Evolutionary conservation across 2,888 invertebrate species (phyloP), one percentile per base, ranked within the genome.

Genomic region (Hoplodrina blanda): DNA sequence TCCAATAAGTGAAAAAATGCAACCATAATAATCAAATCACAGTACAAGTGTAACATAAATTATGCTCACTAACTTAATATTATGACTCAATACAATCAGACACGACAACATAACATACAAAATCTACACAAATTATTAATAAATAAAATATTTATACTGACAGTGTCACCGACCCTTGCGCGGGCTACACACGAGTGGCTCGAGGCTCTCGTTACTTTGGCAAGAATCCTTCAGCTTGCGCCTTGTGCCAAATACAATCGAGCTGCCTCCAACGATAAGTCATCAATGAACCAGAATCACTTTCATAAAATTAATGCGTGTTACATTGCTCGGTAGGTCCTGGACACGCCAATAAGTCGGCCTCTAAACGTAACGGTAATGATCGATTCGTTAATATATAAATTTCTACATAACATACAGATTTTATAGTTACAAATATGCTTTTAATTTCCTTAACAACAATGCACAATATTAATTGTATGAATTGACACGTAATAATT

Each of bases 401-500:
- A 93, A 94, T 85, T 87, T 92, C 95, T 95, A 95, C 93, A 90
- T 92, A 94, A 95, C 94, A 93, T 91, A 94, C 90, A 92, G 89
- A 91, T 89, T 91, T 91, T 86, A 87, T 90, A 89, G 88, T 92
- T 95, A 95, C 93, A 95, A 94, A 94, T 94, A 92, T 90, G 89
- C 91, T 90, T 88, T 90, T 89, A 90, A 88, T 89, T 91, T 90
- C 86, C 93, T 94, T 94, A 95, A 93, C 90, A 94, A 94, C 94
- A 92, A 94, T 91, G 94, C 93, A 93, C 93, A 93, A 91, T 93
- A 93, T 91, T 93, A 94, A 94, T 94, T 93, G 90, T 93, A 92
- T 93, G 95, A 95, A 95, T 95, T 95, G 95, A 95, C 95, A 95
- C 94, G 92, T 94, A 91, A 91, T 91, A 90, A 89, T 91, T 85